phyloP scores from a whole-genome alignment of 2,113 vertebrate species.

The Colistium nudipinnis region DNA sequence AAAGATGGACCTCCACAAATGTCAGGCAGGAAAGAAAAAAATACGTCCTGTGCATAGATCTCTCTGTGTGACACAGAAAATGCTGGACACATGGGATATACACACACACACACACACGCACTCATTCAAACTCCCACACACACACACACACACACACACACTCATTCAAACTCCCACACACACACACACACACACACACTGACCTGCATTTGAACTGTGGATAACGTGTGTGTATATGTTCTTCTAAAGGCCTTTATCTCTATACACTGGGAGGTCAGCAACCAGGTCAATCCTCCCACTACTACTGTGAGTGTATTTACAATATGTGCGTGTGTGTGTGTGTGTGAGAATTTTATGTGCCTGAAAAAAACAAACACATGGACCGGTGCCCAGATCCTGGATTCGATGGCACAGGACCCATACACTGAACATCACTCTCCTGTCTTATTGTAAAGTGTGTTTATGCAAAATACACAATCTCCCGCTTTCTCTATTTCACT shows the following conservation, averaged over 20 bases:
- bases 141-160: slow-evolving; percentile 4
- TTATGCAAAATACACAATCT: no score
- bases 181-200: slow-evolving; percentile 13
- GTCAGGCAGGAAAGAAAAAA: slow-evolving; percentile 20
- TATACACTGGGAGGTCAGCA: slow-evolving; percentile 19
- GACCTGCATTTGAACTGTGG: slow-evolving; percentile 51
- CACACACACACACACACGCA: slow-evolving; percentile 1
- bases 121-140: neutral
- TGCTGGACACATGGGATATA: slow-evolving; percentile 2
- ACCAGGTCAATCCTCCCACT: slow-evolving; percentile 3
- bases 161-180: neutral
- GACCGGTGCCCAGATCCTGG: slow-evolving; percentile 12
- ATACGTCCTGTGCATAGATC: slow-evolving; percentile 6
- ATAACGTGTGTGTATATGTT: slow-evolving; percentile 18
- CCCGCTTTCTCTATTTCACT: no score
- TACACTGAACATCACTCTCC: slow-evolving; percentile 1
- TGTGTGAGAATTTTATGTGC: slow-evolving; percentile 28
- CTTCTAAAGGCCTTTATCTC: slow-evolving; percentile 7
- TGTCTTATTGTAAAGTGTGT: no score
- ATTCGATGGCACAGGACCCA: neutral
- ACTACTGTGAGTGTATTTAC: slow-evolving; percentile 17
- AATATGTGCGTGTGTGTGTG: slow-evolving; percentile 5
- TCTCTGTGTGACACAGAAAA: slow-evolving; percentile 15
- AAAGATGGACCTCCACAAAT: slow-evolving; percentile 28
- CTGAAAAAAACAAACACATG: slow-evolving; percentile 39